Evolutionary conservation across 2,888 invertebrate genomes (phyloP).

Genomic region (Margaritifera margaritifera): DNA sequence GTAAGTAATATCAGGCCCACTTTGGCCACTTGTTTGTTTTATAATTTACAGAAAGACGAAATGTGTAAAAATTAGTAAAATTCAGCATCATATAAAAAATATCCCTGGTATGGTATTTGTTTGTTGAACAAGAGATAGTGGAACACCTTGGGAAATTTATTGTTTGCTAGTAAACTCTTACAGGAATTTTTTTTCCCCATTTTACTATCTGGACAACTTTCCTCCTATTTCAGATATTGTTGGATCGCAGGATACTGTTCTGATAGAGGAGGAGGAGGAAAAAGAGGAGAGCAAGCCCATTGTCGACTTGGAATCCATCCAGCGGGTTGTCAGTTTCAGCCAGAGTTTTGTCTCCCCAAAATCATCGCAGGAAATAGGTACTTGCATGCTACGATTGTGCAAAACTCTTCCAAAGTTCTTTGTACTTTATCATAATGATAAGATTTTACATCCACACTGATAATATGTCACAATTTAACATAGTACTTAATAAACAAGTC

Average conservation of each 20-base stretch:
- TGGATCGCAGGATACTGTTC: slow-evolving; percentile 55
- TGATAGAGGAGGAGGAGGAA: slow-evolving; percentile 40
- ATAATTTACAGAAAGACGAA: too few relatives aligned
- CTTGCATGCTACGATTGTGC: too few relatives aligned
- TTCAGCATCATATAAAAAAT: not conserved
- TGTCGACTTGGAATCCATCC: slow-evolving; percentile 58
- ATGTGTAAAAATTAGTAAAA: not conserved
- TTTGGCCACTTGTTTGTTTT: too few relatives aligned
- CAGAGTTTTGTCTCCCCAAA: slow-evolving; percentile 55
- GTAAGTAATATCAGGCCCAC: too few relatives aligned
- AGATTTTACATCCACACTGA: too few relatives aligned
- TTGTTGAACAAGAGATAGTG: not conserved
- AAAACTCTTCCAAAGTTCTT: not conserved
- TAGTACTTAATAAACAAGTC: too few relatives aligned
- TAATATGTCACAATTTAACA: not conserved
- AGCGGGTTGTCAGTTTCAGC: slow-evolving; percentile 64
- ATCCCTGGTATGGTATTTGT: not conserved
- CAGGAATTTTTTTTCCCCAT: not conserved
- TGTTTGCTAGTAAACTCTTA: not conserved
- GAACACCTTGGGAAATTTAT: not conserved
- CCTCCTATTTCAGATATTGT: slow-evolving; percentile 17
- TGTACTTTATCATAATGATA: not conserved
- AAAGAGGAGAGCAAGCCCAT: slow-evolving; percentile 48
- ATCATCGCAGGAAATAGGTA: too few relatives aligned
- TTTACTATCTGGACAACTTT: not conserved